Percentiles rank a stretch among this genome's conserved stretches.
Conservation (phyloP, 1,140 invertebrate genomes). For the Trissolcus basalis region DNA sequence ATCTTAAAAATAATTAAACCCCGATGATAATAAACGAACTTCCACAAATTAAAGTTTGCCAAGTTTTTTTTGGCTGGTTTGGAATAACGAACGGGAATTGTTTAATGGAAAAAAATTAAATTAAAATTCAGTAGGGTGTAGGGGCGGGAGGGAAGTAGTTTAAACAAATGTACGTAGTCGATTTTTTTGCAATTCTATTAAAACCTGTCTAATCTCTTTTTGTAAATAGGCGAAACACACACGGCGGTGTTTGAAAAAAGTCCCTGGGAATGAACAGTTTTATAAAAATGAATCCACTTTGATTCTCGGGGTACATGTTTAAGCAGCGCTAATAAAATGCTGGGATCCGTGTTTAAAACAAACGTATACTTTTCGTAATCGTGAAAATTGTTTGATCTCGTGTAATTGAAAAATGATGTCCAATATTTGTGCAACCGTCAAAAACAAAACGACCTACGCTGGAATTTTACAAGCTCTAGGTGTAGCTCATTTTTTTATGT, state of each 20-base stretch:
- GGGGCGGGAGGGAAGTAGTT: too few relatives aligned
- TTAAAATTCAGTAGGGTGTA: too few relatives aligned
- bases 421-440: conserved; percentile 16
- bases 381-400: conserved; percentile 8
- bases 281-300: too few relatives aligned
- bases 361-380: neutral
- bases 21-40: neutral
- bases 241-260: too few relatives aligned
- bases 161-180: too few relatives aligned
- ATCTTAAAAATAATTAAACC: neutral
- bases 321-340: too few relatives aligned
- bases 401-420: conserved; percentile 22
- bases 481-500: conserved; percentile 24
- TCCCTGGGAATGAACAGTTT: too few relatives aligned
- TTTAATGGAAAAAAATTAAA: too few relatives aligned
- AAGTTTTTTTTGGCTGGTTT: conserved; percentile 1
- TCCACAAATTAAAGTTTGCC: neutral
- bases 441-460: conserved; percentile 9
- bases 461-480: conserved; percentile 12
- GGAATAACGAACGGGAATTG: too few relatives aligned
- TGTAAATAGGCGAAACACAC: too few relatives aligned
- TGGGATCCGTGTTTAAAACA: neutral
- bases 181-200: too few relatives aligned
- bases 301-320: neutral
- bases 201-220: too few relatives aligned